Base-by-base conservation (phyloP, 1,140 invertebrate genomes). In the Oscheius sp. region DNA sequence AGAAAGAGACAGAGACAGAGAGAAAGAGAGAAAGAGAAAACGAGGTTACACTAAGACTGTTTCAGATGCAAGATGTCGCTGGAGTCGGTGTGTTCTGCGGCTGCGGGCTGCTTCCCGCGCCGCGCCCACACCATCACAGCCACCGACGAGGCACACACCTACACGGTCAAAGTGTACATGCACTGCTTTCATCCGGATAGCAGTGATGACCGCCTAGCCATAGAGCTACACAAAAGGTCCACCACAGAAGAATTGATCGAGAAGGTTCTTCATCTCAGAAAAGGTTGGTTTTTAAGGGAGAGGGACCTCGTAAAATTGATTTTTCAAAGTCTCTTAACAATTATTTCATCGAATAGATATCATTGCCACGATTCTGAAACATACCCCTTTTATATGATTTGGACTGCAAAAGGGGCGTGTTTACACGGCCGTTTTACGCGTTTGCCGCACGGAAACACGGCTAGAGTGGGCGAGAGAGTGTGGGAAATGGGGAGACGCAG, bases 161-260 rank as follows among this genome's bases (percentile, higher is more conserved):
- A 83, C 38, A 72, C 68, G 7, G 66, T 83, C 36, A 73, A 36
- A 18, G 79, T 84, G 0, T 83, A 75, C 45, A 61, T 83, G 38
- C 68, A 80, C 71, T 62, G 61, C 7, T 83, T 83, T 38, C 83
- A 84, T 58, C 82, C 81, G 10, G 82, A 83, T 7, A 55, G 49
- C 49, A 63, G 69, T 1, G 73, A 69, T 38, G 72, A 82, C 46
- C 42, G 32, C 18, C 26, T 82, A 18, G n/a, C 35, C 23, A 46
- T 82, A 2, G 73, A 82, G n/a, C 73, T 82, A 45, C 82, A 84
- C 55, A 81, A 80, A 31, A 55, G 82, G n/a, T 77, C 73, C 4
- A 82, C 81, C 26, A 79, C 78, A 0, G 79, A 84, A 42, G 82
- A 84, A 35, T 52, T 84, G 1, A 84, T 83, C 31, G 82, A 84